Percentiles rank a stretch among this genome's conserved stretches.
phyloP scores from a whole-genome alignment of 2,797 vertebrate genomes.

The Gymnocypris eckloni region DNA sequence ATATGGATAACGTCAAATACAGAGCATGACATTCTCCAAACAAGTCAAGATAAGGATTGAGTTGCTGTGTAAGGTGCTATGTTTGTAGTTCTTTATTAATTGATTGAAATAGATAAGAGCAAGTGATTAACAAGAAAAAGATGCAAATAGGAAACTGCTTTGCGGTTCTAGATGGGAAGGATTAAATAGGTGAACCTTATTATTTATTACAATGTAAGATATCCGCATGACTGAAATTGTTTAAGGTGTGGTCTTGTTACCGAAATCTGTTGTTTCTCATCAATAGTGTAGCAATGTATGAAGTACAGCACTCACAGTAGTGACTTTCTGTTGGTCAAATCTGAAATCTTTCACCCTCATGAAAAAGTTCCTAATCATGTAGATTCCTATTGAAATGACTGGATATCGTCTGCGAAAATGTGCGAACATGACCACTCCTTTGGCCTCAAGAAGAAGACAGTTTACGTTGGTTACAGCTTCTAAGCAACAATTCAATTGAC shows the following conservation, averaged over 20 bases:
- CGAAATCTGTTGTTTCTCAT: background rate
- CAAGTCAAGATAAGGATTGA: background rate
- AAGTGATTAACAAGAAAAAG: background rate
- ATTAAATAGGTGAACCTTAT: background rate
- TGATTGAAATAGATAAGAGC: background rate
- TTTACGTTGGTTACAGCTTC: background rate
- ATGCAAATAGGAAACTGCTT: background rate
- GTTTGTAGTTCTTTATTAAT: background rate
- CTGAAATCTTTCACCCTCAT: background rate
- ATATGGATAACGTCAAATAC: slow-evolving; percentile 4
- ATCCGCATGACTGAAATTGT: background rate
- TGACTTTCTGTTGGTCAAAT: background rate
- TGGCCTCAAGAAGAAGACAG: background rate
- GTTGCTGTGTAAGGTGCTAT: background rate
- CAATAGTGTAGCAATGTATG: background rate
- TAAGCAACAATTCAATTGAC: background rate
- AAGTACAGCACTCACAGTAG: background rate
- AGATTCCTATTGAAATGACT: background rate
- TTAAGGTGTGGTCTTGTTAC: background rate
- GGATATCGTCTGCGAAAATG: background rate
- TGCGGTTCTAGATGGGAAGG: background rate
- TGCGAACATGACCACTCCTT: background rate
- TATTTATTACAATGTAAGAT: background rate
- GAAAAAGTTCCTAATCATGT: background rate
- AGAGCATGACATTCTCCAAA: background rate